Conservation (phyloP, 2,888 invertebrate species). For the Galerucella calmariensis region DNA sequence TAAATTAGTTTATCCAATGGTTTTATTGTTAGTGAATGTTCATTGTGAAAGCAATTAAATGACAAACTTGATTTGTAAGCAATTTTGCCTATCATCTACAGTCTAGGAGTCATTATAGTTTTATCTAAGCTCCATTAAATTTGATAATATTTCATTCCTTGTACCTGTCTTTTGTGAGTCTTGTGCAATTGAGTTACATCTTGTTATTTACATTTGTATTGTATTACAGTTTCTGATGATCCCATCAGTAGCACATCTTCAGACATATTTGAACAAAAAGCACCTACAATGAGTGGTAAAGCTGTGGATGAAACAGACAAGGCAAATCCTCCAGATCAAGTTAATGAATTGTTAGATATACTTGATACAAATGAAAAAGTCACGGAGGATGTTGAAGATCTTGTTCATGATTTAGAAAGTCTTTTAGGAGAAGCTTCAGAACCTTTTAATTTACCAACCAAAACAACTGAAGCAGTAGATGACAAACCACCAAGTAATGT, state of each 20-base stretch:
- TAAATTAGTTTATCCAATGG: no score
- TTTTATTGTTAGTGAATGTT: no score
- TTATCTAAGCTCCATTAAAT: no score
- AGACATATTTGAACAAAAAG: slow-evolving; percentile 50
- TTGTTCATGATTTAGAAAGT: slow-evolving; percentile 63
- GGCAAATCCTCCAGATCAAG: slow-evolving; percentile 38
- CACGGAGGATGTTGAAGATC: slow-evolving; percentile 63
- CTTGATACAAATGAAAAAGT: slow-evolving; percentile 57
- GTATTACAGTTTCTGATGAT: slow-evolving; percentile 56
- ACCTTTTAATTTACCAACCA: slow-evolving; percentile 46
- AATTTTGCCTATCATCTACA: no score
- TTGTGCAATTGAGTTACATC: not conserved
- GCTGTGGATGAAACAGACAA: slow-evolving; percentile 27
- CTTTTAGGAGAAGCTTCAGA: slow-evolving; percentile 58
- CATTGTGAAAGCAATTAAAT: no score
- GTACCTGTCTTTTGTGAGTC: no score
- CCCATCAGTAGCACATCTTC: slow-evolving; percentile 63
- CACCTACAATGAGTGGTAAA: slow-evolving; percentile 35
- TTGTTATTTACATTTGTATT: not conserved
- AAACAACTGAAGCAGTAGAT: slow-evolving; percentile 11
- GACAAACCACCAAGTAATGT: slow-evolving; percentile 2
- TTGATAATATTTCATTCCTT: no score
- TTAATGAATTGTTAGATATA: slow-evolving; percentile 54
- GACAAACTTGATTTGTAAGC: no score
- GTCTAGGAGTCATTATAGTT: no score